A percentile compares a stretch with the other conserved stretches of the same genome.
phyloP scores from a whole-genome alignment of 1,140 invertebrate species.

The Temnothorax longispinosus region DNA sequence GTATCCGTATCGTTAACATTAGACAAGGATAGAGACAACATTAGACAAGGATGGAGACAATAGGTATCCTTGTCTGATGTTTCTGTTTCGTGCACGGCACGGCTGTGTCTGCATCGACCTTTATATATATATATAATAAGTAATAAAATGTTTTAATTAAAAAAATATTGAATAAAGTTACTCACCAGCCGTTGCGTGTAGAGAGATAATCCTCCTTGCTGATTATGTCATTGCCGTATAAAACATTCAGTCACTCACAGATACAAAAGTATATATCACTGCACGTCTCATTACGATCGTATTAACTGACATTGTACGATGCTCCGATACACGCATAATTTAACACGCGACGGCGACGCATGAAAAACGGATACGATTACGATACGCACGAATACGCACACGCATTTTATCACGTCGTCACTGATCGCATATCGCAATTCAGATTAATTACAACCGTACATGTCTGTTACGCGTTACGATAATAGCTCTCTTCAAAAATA shows the following conservation, averaged over 20 bases:
- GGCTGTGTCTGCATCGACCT: too few species aligned
- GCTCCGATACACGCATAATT: not conserved
- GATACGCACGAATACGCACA: not conserved
- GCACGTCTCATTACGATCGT: not conserved
- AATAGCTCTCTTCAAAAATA: not conserved
- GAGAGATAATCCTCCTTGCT: not conserved
- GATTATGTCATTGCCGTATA: not conserved
- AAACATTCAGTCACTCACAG: not conserved
- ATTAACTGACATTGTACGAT: not conserved
- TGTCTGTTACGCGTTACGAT: not conserved
- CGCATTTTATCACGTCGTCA: not conserved
- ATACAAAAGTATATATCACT: not conserved
- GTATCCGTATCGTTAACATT: too few species aligned
- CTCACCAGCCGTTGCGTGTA: not conserved
- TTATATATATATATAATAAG: too few species aligned
- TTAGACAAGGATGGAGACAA: too few species aligned
- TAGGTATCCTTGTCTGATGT: too few species aligned
- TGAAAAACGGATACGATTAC: not conserved
- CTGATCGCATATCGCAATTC: not conserved
- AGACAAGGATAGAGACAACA: too few species aligned
- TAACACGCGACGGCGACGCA: not conserved
- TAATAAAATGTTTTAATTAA: not conserved
- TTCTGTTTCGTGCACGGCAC: too few species aligned
- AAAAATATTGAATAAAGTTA: conserved; percentile 12
- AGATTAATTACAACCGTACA: not conserved